These are phyloP conservation scores for Erethizon dorsatum DNA, from an alignment of 2,797 vertebrate species.

Conservation along the genomic window DNA sequence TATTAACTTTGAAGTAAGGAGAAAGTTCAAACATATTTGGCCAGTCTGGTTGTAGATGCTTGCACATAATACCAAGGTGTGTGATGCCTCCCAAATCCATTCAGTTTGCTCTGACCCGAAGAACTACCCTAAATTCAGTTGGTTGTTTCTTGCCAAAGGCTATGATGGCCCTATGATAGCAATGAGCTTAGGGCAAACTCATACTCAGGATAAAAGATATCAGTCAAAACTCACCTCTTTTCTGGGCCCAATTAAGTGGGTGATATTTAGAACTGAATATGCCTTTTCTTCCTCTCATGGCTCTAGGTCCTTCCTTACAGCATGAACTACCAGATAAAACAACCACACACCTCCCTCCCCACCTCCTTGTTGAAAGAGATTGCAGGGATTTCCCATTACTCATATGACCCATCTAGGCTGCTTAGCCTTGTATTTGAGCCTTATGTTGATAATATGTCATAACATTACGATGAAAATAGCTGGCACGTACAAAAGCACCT, in stretches of 20 bases:
- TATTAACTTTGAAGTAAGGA: background rate
- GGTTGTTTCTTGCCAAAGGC: background rate
- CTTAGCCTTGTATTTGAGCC: background rate
- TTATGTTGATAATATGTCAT: conserved; percentile 32
- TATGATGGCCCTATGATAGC: background rate
- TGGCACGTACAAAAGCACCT: background rate
- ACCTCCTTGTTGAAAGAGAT: background rate
- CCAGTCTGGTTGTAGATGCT: background rate
- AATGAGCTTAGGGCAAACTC: background rate
- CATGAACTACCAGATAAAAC: background rate
- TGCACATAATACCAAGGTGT: background rate
- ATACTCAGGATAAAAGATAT: background rate
- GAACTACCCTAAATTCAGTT: background rate
- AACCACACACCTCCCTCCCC: too few species aligned
- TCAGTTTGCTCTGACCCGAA: background rate
- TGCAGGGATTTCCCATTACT: background rate
- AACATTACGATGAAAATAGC: conserved; percentile 25
- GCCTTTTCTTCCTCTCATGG: background rate
- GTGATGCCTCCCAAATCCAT: background rate
- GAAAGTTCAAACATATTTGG: background rate
- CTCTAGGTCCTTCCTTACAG: background rate
- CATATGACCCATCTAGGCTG: background rate
- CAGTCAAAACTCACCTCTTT: background rate
- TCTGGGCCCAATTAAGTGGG: background rate
- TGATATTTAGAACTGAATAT: background rate